A percentile compares a stretch with the other conserved stretches of the same genome.
Conservation (phyloP, 2,888 invertebrate genomes). For the Drosophila merina region DNA sequence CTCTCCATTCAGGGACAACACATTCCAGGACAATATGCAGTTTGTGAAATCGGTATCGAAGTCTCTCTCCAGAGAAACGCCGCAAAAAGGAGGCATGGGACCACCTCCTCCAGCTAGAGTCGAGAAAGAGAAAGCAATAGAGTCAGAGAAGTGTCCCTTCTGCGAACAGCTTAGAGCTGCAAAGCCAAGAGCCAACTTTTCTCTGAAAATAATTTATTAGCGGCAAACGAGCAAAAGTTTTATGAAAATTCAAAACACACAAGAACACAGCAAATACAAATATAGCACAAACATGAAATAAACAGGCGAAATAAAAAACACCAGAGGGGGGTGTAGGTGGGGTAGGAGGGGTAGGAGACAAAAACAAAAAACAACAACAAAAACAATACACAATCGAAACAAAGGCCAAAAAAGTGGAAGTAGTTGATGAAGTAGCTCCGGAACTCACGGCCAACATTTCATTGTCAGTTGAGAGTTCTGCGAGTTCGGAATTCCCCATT, state of each 20-base stretch:
- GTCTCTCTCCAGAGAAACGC: conserved; percentile 28
- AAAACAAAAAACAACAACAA: conserved; percentile 10
- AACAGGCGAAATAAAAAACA: not conserved
- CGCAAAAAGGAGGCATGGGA: not conserved
- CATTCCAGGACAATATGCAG: conserved; percentile 40
- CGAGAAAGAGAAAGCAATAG: not conserved
- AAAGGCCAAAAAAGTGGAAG: conserved; percentile 39
- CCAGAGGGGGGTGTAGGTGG: rapidly evolving
- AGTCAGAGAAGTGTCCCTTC: conserved; percentile 39
- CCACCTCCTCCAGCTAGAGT: too few relatives aligned
- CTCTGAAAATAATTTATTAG: conserved; percentile 72
- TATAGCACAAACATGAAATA: conserved; percentile 7
- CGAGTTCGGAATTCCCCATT: conserved; percentile 1
- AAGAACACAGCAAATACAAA: conserved; percentile 7
- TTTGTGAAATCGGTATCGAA: conserved; percentile 42
- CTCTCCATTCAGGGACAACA: not conserved
- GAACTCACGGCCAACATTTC: conserved; percentile 46
- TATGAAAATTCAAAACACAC: conserved; percentile 65
- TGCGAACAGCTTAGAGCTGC: conserved; percentile 61
- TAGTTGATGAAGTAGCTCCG: conserved; percentile 36
- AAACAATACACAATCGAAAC: conserved; percentile 29
- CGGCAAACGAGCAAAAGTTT: conserved; percentile 75
- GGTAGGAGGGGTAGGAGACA: not conserved
- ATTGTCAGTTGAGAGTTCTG: conserved; percentile 42
- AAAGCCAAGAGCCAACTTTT: conserved; percentile 47